Base-by-base conservation (phyloP, 2,797 vertebrate genomes). In the Enteromius treurensis region DNA sequence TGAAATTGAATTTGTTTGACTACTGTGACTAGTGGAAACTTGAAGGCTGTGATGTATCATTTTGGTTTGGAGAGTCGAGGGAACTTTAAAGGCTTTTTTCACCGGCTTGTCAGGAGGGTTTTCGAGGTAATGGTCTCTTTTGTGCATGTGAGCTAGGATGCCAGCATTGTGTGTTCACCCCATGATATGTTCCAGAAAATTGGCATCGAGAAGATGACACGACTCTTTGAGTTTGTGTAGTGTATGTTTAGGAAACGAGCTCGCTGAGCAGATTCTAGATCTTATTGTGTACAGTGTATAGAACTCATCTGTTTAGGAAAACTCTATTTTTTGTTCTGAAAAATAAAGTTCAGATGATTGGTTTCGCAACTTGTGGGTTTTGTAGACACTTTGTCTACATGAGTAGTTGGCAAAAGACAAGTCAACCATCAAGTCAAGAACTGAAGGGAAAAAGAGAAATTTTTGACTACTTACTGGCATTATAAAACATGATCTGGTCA, bases 1-100 rank as follows among this genome's bases (percentile, higher is more conserved):
- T 81, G 79, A 81, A 85, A 85, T 70, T 70, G 4, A 81, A 85
- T 81, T 81, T 32, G 79, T 81, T 60, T 85, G 83, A 81, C 40
- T 71, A 45, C 73, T 69, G 64, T 58, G 78, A 81, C 80, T 53
- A 19, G 60, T 76, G 60, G 10, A 65, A 53, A 76, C 34, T 65
- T 55, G 42, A 76, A 76, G 40, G 9, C 21, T 26, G 40, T 69
- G 14, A 67, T 60, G 71, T 77, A 19, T 58, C 47, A 73, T 77
- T 49, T 80, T 51, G 19, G 15, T 74, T 74, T 75, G 53, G 42
- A 37, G 40, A 62, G 55, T 11, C 19, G 3, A 29, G 55, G 26
- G 68, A 49, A 62, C 68, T 53, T 75, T 82, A 82, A 76, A 53
- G 58, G 45, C 2, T 42, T 81, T 37, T 37, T 47, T 80, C n/a